These are phyloP conservation scores for Mustela lutreola DNA, from an alignment of 2,113 vertebrate genomes.

Conservation along the genomic window DNA sequence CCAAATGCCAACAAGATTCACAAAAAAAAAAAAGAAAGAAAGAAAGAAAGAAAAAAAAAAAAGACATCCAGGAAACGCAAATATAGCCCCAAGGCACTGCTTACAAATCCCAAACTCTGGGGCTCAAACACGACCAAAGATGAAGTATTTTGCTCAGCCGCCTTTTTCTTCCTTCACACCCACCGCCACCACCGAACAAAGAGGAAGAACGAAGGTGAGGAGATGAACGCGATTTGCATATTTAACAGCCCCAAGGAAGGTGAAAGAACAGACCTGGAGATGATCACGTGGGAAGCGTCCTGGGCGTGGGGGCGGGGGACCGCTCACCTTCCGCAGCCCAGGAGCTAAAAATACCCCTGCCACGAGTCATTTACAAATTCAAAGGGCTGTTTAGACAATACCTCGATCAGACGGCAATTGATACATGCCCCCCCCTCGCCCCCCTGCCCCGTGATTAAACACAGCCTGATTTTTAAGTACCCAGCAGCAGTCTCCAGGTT, in stretches of 20 bases:
- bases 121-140: background rate
- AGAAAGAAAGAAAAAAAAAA: background rate
- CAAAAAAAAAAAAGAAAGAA: accelerated
- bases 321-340: slow-evolving; percentile 71
- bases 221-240: slow-evolving; percentile 69
- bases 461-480: slow-evolving; percentile 66
- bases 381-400: slow-evolving; percentile 83
- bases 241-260: slow-evolving; percentile 71
- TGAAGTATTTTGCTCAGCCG: background rate
- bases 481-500: slow-evolving; percentile 51
- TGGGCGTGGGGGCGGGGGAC: background rate
- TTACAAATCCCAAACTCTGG: background rate
- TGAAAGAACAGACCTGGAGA: slow-evolving; percentile 67
- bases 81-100: background rate
- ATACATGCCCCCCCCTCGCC: background rate
- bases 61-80: background rate
- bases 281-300: slow-evolving; percentile 76
- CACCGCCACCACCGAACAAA: background rate
- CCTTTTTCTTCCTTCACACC: background rate
- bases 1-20: slow-evolving; percentile 18
- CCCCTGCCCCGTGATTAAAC: slow-evolving; percentile 72
- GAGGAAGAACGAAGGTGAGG: background rate
- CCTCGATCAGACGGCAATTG: slow-evolving; percentile 79
- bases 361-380: slow-evolving; percentile 83
- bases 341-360: slow-evolving; percentile 84